Conservation (phyloP, 2,888 invertebrate species). For the Argynnis bischoffii region DNA sequence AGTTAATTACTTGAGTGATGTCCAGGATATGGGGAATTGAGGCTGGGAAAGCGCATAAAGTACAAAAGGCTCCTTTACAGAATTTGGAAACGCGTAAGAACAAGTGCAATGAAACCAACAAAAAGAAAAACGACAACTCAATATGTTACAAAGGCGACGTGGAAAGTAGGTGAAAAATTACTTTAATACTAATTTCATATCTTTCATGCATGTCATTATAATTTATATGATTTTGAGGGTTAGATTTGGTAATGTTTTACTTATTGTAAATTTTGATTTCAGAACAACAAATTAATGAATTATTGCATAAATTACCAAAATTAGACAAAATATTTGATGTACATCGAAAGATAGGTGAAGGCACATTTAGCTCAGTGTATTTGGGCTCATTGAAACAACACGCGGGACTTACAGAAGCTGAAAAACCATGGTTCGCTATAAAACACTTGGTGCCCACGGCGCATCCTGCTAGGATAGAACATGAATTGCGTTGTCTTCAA, state of each 20-base stretch:
- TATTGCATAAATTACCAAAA: slow-evolving; percentile 81
- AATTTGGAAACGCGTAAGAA: slow-evolving; percentile 56
- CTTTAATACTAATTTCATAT: not conserved
- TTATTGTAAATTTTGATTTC: slow-evolving; percentile 34
- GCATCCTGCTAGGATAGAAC: slow-evolving; percentile 90
- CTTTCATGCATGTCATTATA: slow-evolving; percentile 11
- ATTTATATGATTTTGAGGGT: slow-evolving; percentile 28
- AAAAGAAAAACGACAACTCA: slow-evolving; percentile 47
- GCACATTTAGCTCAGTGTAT: slow-evolving; percentile 94
- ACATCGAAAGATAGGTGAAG: slow-evolving; percentile 89
- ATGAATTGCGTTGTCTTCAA: slow-evolving; percentile 90
- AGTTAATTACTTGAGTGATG: slow-evolving; percentile 47
- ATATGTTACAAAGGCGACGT: slow-evolving; percentile 58
- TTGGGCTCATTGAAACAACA: slow-evolving; percentile 86
- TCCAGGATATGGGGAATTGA: slow-evolving; percentile 73
- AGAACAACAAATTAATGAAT: slow-evolving; percentile 69
- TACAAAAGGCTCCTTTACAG: slow-evolving; percentile 42
- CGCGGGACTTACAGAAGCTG: slow-evolving; percentile 55
- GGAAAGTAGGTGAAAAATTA: slow-evolving; percentile 55
- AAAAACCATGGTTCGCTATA: slow-evolving; percentile 87
- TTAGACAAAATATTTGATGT: slow-evolving; percentile 85
- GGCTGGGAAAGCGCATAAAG: slow-evolving; percentile 59
- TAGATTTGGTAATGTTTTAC: slow-evolving; percentile 13
- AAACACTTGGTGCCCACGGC: slow-evolving; percentile 94
- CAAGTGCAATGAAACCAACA: slow-evolving; percentile 55